Base-by-base conservation (phyloP, 2,113 vertebrate species). In the Rhipidura dahli region DNA sequence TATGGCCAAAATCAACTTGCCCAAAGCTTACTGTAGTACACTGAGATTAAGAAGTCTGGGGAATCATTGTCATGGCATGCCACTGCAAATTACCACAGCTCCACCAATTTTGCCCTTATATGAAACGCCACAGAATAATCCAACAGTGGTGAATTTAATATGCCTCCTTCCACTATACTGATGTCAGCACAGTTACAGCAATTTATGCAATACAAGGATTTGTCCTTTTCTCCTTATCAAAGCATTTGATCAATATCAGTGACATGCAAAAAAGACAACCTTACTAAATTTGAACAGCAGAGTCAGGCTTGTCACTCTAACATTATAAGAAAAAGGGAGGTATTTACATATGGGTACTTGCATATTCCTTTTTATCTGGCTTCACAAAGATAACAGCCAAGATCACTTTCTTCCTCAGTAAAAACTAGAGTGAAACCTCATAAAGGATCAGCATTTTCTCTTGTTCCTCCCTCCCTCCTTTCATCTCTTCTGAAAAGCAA, bases 141-240 rank as follows among this genome's bases (percentile, higher is more conserved):
- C 57, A 92, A 28, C 39, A 56, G 50, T 51, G 78, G 91, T 94
- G 87, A 93, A 96, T 95, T 96, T 91, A 94, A 87, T 53, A 71
- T 89, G 93, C 54, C 79, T 83, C 9, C 63, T 91, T 92, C 82
- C 85, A 90, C 79, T 71, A 81, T 60, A n/a, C 85, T 65, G 68
- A 93, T 95, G 92, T 94, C 93, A 93, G 90, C 86, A 78, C 71
- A 88, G 68, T 84, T 92, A 92, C 69, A 83, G 83, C 71, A 94
- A 96, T 92, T 93, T 87, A 94, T 78, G 72, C 88, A 80, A 89
- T 70, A 78, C 94, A 81, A 92, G 66, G 83, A 89, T 93, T 76
- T n/a, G 35, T 86, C 90, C 85, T 93, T 83, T 94, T 64, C 90
- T 93, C 80, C 91, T 97, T 97, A 96, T 91, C 91, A 95, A 93